These are phyloP conservation scores for Epizoanthus rinbou DNA, from an alignment of 92 coral and sea anemone species.

Conservation along the genomic window DNA sequence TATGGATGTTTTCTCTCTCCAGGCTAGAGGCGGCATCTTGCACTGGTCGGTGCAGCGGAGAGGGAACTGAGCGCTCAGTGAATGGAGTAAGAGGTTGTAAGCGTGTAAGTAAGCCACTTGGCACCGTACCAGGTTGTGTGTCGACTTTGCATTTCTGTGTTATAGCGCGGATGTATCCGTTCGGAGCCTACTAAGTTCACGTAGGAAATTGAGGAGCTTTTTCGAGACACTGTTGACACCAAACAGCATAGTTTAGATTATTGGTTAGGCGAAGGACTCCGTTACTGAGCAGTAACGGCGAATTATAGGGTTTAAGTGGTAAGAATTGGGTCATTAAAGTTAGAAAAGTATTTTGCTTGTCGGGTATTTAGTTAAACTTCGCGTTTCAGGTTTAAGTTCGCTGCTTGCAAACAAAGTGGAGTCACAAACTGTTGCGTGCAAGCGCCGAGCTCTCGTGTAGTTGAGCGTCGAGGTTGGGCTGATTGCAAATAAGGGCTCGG, in stretches of 20 bases:
- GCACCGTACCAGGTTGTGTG: constrained; percentile 61
- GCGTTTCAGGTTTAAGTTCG: background rate
- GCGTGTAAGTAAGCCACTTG: constrained; percentile 79
- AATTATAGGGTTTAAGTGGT: constrained; percentile 36
- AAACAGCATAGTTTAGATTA: constrained; percentile 36
- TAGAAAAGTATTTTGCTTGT: constrained; percentile 33
- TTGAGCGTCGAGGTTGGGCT: constrained; percentile 24
- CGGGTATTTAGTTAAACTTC: constrained; percentile 20
- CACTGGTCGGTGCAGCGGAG: constrained; percentile 45
- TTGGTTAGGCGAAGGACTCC: constrained; percentile 41
- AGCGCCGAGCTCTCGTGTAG: constrained; percentile 15
- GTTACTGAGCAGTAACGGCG: constrained; percentile 46
- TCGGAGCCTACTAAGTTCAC: background rate
- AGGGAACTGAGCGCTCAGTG: constrained; percentile 74
- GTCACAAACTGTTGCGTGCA: constrained; percentile 36
- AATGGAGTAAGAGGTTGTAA: constrained; percentile 81
- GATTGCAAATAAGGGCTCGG: constrained; percentile 36
- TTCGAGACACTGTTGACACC: constrained; percentile 8
- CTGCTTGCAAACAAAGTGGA: background rate
- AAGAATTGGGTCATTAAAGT: constrained; percentile 37
- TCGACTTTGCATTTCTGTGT: constrained; percentile 13
- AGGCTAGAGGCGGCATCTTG: constrained; percentile 45
- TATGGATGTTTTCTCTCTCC: constrained; percentile 49
- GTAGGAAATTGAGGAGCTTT: background rate
- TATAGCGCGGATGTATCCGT: constrained; percentile 13